Evolutionary conservation across 2,797 vertebrate genomes (phyloP).

Genomic region (Rhinatrema bivittatum): DNA sequence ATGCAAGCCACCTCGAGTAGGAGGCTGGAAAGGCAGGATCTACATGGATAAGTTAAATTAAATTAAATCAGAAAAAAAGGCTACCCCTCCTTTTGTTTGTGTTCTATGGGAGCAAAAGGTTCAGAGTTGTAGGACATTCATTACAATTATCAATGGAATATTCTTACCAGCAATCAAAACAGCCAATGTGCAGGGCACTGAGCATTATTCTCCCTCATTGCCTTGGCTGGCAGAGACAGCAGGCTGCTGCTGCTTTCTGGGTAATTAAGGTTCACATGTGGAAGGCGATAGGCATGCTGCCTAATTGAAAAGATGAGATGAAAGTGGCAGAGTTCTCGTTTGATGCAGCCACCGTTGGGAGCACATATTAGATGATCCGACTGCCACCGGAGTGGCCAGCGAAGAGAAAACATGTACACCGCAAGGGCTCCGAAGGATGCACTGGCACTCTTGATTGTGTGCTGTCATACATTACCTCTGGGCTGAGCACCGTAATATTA

Average conservation of each 20-base stretch:
- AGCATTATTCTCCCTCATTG: conserved; percentile 32
- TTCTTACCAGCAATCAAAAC: conserved; percentile 35
- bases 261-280: conserved; percentile 47
- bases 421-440: conserved; percentile 30
- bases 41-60: too few species aligned
- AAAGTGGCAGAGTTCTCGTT: conserved; percentile 44
- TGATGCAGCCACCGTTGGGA: conserved; percentile 44
- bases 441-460: conserved; percentile 21
- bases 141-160: conserved; percentile 18
- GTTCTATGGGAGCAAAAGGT: too few species aligned
- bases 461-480: conserved; percentile 18
- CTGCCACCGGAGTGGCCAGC: conserved; percentile 17
- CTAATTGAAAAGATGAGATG: conserved; percentile 41
- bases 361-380: conserved; percentile 29
- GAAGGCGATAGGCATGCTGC: conserved; percentile 42
- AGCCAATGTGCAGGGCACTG: conserved; percentile 22
- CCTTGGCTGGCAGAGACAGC: too few species aligned
- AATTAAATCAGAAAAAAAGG: not conserved
- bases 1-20: too few species aligned
- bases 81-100: too few species aligned
- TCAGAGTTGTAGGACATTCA: not conserved
- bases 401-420: conserved; percentile 37
- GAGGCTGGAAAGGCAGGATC: too few species aligned
- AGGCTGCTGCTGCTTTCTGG: conserved; percentile 38
- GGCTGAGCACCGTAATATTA: conserved; percentile 16